Percentiles rank a stretch among this genome's conserved stretches.
These are phyloP conservation scores for Hyposoter dolosus DNA, from an alignment of 2,888 invertebrate genomes.

Conservation along the genomic window DNA sequence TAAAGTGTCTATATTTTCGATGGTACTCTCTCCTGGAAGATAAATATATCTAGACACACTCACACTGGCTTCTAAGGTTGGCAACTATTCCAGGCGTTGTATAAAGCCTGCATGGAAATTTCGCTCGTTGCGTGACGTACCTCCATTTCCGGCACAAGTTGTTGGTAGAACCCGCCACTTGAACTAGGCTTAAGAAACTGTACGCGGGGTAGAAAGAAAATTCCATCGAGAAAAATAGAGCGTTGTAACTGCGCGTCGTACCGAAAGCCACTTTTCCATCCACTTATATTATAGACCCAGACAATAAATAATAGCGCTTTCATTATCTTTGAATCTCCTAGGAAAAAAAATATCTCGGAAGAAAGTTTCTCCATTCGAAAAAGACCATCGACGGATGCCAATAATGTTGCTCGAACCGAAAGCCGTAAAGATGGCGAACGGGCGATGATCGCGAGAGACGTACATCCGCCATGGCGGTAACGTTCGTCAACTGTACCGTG, in stretches of 20 bases:
- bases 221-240: constrained; percentile 35
- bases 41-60: neutral
- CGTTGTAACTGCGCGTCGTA: neutral
- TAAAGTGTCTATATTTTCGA: constrained; percentile 5
- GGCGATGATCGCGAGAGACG: neutral
- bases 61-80: neutral
- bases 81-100: constrained; percentile 18
- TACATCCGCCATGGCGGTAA: neutral
- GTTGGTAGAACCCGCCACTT: constrained; percentile 19
- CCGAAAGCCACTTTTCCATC: constrained; percentile 3
- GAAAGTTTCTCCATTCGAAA: neutral
- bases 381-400: neutral
- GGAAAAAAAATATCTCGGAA: neutral
- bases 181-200: constrained; percentile 14
- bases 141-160: constrained; percentile 25
- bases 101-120: constrained; percentile 8
- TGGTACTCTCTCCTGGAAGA: neutral
- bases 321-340: neutral
- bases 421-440: neutral
- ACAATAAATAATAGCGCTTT: constrained; percentile 11
- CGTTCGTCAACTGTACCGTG: constrained; percentile 10
- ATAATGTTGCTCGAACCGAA: neutral
- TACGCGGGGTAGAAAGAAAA: constrained; percentile 22
- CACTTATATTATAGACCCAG: constrained; percentile 7
- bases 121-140: constrained; percentile 19